Base-by-base conservation (phyloP, 2,113 vertebrate species). In the Beaufortia kweichowensis region DNA sequence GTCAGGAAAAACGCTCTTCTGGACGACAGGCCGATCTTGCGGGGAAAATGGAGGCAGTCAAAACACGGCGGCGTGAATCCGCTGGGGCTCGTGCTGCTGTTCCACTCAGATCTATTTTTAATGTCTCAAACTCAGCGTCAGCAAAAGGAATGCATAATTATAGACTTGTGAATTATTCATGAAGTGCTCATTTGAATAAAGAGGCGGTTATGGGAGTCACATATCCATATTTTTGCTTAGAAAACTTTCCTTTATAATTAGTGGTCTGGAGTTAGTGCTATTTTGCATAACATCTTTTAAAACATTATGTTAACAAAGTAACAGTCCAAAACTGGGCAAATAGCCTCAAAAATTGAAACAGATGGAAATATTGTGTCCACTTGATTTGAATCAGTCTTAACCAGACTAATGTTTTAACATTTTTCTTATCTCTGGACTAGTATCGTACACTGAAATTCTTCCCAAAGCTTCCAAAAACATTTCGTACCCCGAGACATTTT, bases 31-130 rank as follows among this genome's bases (percentile, higher is more conserved):
- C 15, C 12, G 80, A 59, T 59, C 60, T 63, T 26, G 56, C 2
- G 53, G 26, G 48, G 70, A 39, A 62, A 63, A 63, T 35, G 31
- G 11, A 62, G 56, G 35, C 76, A 78, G 80, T 81, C 80, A 81
- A 69, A 81, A 78, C 68, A 73, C 63, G 63, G 70, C 69, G 63
- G 29, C 65, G 50, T 39, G 68, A 71, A 21, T 71, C 50, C 31
- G 35, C 8, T 28, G 61, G 53, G 77, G 71, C 69, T 41, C 53
- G 64, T 50, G 41, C 76, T 35, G 48, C 66, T 60, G 41, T 43
- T 46, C 33, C 21, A 19, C 81, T 82, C 77, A 72, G 77, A 82
- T 82, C 81, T 79, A 76, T 79, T 79, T 76, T 82, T 82, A 82
- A 82, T 79, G 77, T 29, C 66, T 31, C 77, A 33, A 76, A 67